Evolutionary conservation across 2,113 vertebrate species (phyloP).

Genomic region (Coregonus clupeaformis): DNA sequence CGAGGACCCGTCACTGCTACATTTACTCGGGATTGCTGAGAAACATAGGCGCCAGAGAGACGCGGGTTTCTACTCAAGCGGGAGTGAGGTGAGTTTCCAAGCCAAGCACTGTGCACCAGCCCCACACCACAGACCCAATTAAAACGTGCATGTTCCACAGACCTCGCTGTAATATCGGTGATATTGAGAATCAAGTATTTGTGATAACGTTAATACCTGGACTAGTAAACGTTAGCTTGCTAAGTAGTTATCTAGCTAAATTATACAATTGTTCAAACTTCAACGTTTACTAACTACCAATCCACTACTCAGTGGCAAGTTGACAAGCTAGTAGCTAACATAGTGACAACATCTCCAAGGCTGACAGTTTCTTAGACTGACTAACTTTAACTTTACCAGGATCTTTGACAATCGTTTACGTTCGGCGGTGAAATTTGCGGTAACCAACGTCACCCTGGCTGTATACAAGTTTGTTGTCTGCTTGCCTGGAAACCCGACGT

Average conservation of each 20-base stretch:
- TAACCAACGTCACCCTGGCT: background rate
- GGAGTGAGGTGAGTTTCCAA: constrained; percentile 68
- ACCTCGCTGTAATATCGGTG: no score
- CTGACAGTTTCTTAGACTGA: background rate
- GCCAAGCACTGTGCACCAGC: background rate
- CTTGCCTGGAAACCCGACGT: background rate
- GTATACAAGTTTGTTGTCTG: constrained; percentile 29
- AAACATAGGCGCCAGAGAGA: constrained; percentile 75
- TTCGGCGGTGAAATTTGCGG: constrained; percentile 59
- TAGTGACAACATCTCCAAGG: background rate
- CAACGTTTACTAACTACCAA: no score
- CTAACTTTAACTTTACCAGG: background rate
- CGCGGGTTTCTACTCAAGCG: constrained; percentile 77
- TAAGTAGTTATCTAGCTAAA: no score
- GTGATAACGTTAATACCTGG: no score
- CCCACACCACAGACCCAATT: no score
- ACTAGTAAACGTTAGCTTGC: no score
- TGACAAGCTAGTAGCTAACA: background rate
- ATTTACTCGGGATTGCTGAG: constrained; percentile 76
- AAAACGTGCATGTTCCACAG: no score
- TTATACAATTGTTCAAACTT: no score
- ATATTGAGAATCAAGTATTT: no score
- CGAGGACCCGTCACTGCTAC: constrained; percentile 78
- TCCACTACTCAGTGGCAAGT: background rate
- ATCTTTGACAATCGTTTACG: background rate